Base-by-base conservation (phyloP, 2,797 vertebrate species). In the Poecile montanus region DNA sequence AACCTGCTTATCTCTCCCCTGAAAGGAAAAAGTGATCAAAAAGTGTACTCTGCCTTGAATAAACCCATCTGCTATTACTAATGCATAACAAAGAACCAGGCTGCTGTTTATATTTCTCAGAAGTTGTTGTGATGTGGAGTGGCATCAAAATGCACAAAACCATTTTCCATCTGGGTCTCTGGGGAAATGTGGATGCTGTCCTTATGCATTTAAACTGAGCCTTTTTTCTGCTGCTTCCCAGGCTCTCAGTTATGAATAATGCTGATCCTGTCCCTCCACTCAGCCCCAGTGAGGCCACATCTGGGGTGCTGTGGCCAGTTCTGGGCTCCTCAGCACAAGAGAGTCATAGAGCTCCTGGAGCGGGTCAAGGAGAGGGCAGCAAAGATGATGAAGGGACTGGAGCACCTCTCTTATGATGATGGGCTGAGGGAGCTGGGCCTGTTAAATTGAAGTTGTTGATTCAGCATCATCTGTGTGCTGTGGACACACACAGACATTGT, bases 401-500 rank as follows among this genome's bases (percentile, higher is more conserved):
- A 65, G 15, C 21, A 27, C 11, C 29, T 36, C 72, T 65, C 21
- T 54, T 61, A 18, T 0, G 4, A 26, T 15, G 25, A 40, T 10
- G 30, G 27, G 29, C 44, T 63, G 58, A 71, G 51, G 45, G 17
- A 58, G 38, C 14, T 34, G 21, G 29, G 25, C 15, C 29, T 65
- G 12, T 58, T 57, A 16, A 29, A 11, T 9, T 42, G 50, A 36
- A 44, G 25, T 9, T 81, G n/a, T 32, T 89, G 51, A 45, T 89
- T 76, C 47, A 29, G 1, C 54, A 53, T 54, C 0, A 0, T 10
- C 63, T 48, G 16, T 29, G 29, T 40, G 21, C 42, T 68, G 40
- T 7, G 25, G 66, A 23, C 27, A 57, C 0, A 1, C 22, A 6
- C 26, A 68, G 68, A 18, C 5, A 16, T 6, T 0, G 1, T 32